Base-by-base conservation (phyloP, 1,140 invertebrate genomes). In the Solenopsis invicta region DNA sequence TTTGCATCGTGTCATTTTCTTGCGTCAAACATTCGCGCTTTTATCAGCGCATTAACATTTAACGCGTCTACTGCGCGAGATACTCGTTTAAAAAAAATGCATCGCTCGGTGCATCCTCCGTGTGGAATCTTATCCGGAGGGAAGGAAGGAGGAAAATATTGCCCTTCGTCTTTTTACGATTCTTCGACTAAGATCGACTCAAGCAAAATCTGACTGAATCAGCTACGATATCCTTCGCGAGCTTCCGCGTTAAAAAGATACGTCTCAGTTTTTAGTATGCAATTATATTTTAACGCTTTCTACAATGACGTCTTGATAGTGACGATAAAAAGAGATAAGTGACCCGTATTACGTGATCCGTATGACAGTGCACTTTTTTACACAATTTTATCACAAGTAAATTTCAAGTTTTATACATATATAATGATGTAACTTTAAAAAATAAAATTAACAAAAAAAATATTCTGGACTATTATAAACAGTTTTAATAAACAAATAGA, bases 1-100 rank as follows among this genome's bases (percentile, higher is more conserved):
- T 37, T 61, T 50, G 41, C 69, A n/a, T 75, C 41, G 54, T 61
- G 69, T 84, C 80, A 84, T 84, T 74, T 75, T 75, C 80, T 84
- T 75, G 80, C 69, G 69, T 74, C 37, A 48, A 75, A 61, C 80
- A 84, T 74, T 59, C 66, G 37, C 34, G 56, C 54, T 84, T 84
- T 84, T 84, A 84, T 84, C 69, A 29, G 18, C n/a, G 4, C 41
- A 50, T 75, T 74, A 84, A 84, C 54, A 48, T 84, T 84, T 61
- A 81, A 64, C 59, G 56, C 13, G 37, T 37, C 12, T 10, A 16
- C 10, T 16, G 48, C 21, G 48, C 41, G 24, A 45, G 18, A 56
- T 48, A 45, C 24, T 21, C 69, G 24, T 29, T 84, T 84, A 74
- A 82, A 75, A 75, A 75, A 74, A 62, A 61, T 84, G 41, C 69